phyloP scores from a whole-genome alignment of 2,888 invertebrate genomes.

The Rotaria macrura region DNA sequence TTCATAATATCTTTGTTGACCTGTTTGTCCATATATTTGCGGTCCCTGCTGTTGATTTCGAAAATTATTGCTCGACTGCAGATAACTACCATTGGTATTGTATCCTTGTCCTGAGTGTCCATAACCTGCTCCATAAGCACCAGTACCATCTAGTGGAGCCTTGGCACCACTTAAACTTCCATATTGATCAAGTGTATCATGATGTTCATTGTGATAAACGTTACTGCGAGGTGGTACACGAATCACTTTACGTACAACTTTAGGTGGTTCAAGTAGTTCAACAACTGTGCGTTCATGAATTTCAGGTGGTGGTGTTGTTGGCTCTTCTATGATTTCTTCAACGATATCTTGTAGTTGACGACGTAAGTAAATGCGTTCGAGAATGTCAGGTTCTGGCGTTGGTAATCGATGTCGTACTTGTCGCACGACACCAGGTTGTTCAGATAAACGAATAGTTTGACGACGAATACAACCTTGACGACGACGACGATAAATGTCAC shows the following conservation, averaged over 20 bases:
- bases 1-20: neutral
- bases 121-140: neutral
- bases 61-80: neutral
- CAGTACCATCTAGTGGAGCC: neutral
- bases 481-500: neutral
- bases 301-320: constrained; percentile 29
- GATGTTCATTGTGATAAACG: neutral
- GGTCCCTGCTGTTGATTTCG: neutral
- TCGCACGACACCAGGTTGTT: constrained; percentile 21
- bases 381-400: constrained; percentile 28
- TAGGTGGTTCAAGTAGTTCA: constrained; percentile 1
- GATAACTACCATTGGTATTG: neutral
- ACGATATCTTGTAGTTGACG: constrained; percentile 21
- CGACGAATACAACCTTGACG: constrained; percentile 22
- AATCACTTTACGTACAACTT: constrained; percentile 23
- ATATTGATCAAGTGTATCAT: neutral
- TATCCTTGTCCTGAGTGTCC: neutral
- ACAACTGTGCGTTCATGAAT: constrained; percentile 26
- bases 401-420: constrained; percentile 25
- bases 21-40: neutral
- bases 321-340: constrained; percentile 30
- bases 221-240: constrained; percentile 21
- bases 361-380: constrained; percentile 28
- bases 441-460: constrained; percentile 28
- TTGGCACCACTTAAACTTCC: neutral